Conservation (phyloP, 2,888 invertebrate genomes). For the Scaptodrosophila latifasciaeformis region DNA sequence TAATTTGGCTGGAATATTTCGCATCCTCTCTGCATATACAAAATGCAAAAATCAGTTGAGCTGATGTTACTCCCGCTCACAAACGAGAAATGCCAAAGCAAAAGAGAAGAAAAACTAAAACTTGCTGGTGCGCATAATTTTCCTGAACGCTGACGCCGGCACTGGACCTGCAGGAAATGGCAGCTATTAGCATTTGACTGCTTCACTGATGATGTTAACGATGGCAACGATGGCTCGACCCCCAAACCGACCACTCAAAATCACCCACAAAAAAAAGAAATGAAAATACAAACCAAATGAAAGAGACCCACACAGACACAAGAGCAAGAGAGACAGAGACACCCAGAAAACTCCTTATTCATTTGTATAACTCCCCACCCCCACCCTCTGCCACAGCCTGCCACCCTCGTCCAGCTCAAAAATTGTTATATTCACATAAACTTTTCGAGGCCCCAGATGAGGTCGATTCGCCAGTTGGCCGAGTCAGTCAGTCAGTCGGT, state of each 20-base stretch:
- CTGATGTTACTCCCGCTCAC: constrained; percentile 36
- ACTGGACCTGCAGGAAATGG: constrained; percentile 64
- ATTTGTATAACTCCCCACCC: neutral
- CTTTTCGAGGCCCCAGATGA: constrained; percentile 35
- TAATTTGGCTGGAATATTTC: too few species aligned
- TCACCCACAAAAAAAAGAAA: neutral
- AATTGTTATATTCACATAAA: constrained; percentile 52
- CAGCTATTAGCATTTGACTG: constrained; percentile 66
- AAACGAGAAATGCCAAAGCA: constrained; percentile 27
- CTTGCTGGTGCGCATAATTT: constrained; percentile 60
- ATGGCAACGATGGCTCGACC: constrained; percentile 43
- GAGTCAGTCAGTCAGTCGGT: too few species aligned
- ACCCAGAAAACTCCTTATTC: too few species aligned
- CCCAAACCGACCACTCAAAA: constrained; percentile 1
- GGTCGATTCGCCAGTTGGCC: neutral
- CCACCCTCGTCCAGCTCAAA: constrained; percentile 2
- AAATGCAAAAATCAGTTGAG: constrained; percentile 18
- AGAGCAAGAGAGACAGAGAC: too few species aligned
- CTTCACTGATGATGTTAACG: constrained; percentile 66
- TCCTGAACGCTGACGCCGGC: constrained; percentile 38
- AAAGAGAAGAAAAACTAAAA: constrained; percentile 25
- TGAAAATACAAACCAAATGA: too few species aligned
- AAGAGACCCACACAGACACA: too few species aligned
- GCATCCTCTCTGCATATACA: too few species aligned
- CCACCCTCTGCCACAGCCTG: neutral